These are phyloP conservation scores for Thalpophila matura DNA, from an alignment of 2,888 invertebrate genomes.

Conservation along the genomic window DNA sequence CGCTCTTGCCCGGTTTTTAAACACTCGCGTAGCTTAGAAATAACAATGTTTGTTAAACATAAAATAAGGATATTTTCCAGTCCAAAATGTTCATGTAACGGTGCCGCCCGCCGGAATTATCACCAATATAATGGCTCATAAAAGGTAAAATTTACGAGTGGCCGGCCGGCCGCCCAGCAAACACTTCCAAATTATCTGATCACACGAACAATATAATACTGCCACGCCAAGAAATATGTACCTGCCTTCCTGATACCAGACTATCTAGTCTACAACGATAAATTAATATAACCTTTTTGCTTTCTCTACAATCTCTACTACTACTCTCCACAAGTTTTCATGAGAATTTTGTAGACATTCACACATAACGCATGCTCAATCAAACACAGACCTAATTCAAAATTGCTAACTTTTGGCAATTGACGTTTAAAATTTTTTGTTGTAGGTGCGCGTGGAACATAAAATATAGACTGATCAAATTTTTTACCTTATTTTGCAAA, in stretches of 20 bases:
- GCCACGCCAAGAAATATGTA: slow-evolving; percentile 53
- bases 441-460: too few relatives aligned
- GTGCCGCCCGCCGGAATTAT: slow-evolving; percentile 74
- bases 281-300: slow-evolving; percentile 33
- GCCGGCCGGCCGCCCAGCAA: slow-evolving; percentile 68
- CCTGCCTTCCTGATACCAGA: slow-evolving; percentile 52
- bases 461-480: too few relatives aligned
- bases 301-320: slow-evolving; percentile 11
- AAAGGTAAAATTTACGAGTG: slow-evolving; percentile 84
- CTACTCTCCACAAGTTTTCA: not conserved
- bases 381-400: too few relatives aligned
- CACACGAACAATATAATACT: slow-evolving; percentile 63
- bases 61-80: slow-evolving; percentile 61
- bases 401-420: too few relatives aligned
- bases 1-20: too few relatives aligned
- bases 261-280: slow-evolving; percentile 29
- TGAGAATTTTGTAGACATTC: not conserved
- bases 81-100: slow-evolving; percentile 74
- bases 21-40: slow-evolving; percentile 32
- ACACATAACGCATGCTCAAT: too few relatives aligned
- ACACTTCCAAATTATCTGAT: slow-evolving; percentile 81
- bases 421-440: too few relatives aligned
- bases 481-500: too few relatives aligned
- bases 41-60: slow-evolving; percentile 50
- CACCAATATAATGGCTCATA: slow-evolving; percentile 85